A percentile compares a stretch with the other conserved stretches of the same genome.
Evolutionary conservation across 2,113 vertebrate genomes (phyloP).

Genomic region (Thunnus thynnus): DNA sequence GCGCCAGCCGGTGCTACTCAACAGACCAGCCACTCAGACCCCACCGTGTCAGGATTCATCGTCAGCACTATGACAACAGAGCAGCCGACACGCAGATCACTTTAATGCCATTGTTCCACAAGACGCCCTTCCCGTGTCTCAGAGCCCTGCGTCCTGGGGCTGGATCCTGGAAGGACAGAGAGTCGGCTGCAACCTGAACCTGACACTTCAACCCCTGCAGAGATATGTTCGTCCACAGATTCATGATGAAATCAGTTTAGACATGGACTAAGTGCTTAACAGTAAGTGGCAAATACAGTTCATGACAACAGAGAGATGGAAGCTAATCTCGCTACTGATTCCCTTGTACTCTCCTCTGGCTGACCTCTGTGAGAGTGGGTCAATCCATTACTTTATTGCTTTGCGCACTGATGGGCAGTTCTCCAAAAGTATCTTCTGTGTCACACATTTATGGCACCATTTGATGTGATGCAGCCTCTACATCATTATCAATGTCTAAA

Average conservation of each 20-base stretch:
- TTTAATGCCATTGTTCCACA: constrained; percentile 71
- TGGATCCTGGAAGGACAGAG: constrained; percentile 60
- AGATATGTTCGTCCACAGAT: constrained; percentile 10
- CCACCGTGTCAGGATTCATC: constrained; percentile 61
- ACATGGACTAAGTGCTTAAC: constrained; percentile 12
- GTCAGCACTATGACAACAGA: constrained; percentile 73
- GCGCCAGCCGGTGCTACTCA: constrained; percentile 18
- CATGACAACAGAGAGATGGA: constrained; percentile 18
- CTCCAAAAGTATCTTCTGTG: constrained; percentile 15
- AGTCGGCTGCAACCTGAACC: constrained; percentile 59
- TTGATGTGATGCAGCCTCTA: neutral
- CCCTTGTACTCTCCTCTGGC: constrained; percentile 6
- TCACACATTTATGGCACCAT: constrained; percentile 11
- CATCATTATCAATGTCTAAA: constrained; percentile 33
- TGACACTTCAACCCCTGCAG: constrained; percentile 53
- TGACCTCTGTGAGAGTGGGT: constrained; percentile 44
- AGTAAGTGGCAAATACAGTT: constrained; percentile 12
- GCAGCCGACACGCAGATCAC: constrained; percentile 52
- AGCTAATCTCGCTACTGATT: constrained; percentile 33
- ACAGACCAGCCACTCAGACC: constrained; percentile 32
- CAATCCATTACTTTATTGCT: constrained; percentile 60
- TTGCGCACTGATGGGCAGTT: constrained; percentile 38
- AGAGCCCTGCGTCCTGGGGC: constrained; percentile 38
- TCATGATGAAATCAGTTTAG: neutral
- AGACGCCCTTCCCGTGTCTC: constrained; percentile 22